Percentiles rank a stretch among this genome's conserved stretches.
Conservation (phyloP, 2,113 vertebrate genomes). For the Dicerorhinus sumatrensis region DNA sequence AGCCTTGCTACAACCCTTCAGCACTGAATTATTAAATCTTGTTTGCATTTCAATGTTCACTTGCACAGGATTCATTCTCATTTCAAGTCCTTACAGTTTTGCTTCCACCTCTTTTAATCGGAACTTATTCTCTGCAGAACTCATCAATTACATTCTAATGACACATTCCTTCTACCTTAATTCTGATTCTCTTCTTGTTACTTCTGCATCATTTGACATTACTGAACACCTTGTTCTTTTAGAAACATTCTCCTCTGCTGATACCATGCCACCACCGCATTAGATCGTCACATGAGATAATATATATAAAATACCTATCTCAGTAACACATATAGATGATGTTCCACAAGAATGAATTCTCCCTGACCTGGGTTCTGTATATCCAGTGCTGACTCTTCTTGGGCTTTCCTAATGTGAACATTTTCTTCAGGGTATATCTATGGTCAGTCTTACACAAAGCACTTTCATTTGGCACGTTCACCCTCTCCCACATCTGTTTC, state of each 20-base stretch:
- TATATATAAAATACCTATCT: background rate
- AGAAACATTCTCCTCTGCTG: background rate
- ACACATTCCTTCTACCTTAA: background rate
- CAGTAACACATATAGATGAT: background rate
- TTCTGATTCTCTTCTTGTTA: conserved; percentile 20
- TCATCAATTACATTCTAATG: background rate
- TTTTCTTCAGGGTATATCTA: background rate
- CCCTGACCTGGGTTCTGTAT: background rate
- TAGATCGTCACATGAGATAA: background rate
- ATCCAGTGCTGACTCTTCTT: background rate
- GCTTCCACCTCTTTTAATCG: conserved; percentile 23
- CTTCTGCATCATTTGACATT: conserved; percentile 2
- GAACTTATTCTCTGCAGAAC: background rate
- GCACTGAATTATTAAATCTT: conserved; percentile 50
- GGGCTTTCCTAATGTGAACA: background rate
- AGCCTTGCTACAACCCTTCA: background rate
- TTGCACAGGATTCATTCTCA: background rate
- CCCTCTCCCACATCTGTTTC: background rate
- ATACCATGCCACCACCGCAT: background rate
- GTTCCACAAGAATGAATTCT: background rate
- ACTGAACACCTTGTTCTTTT: background rate
- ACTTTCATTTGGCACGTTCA: background rate
- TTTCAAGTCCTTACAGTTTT: conserved; percentile 31
- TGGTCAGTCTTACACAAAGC: background rate
- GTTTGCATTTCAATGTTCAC: conserved; percentile 27